phyloP scores from a whole-genome alignment of 2,113 vertebrate genomes.

The Mus spicilegus region DNA sequence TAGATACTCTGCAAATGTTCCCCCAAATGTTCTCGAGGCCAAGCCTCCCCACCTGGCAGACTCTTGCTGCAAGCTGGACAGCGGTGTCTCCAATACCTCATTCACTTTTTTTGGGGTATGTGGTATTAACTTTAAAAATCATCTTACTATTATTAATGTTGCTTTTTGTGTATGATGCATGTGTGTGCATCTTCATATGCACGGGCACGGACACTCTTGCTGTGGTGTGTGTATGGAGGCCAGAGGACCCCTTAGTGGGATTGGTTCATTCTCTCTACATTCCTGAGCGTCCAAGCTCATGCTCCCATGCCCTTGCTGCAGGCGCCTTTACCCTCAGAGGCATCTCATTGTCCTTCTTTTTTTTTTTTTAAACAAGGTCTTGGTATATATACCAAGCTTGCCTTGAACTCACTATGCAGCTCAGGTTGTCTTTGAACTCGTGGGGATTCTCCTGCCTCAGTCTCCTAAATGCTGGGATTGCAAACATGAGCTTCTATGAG shows the following conservation, averaged over 20 bases:
- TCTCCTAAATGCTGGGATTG: neutral
- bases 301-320: neutral
- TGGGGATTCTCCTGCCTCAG: neutral
- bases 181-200: neutral
- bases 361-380: neutral
- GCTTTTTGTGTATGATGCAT: neutral
- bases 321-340: neutral
- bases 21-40: neutral
- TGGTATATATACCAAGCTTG: neutral
- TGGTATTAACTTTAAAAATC: neutral
- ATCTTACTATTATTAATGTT: neutral
- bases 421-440: neutral
- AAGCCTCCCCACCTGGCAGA: neutral
- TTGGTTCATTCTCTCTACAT: too few relatives aligned
- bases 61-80: neutral
- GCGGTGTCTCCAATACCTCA: neutral
- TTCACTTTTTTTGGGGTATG: neutral
- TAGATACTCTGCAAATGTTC: neutral
- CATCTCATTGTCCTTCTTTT: neutral
- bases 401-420: neutral
- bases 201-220: too few relatives aligned
- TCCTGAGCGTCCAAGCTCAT: neutral
- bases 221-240: neutral
- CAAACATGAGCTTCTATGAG: too few relatives aligned
- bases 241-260: neutral